Base-by-base conservation (phyloP, 2,888 invertebrate species). In the Drosophila multiciliata region DNA sequence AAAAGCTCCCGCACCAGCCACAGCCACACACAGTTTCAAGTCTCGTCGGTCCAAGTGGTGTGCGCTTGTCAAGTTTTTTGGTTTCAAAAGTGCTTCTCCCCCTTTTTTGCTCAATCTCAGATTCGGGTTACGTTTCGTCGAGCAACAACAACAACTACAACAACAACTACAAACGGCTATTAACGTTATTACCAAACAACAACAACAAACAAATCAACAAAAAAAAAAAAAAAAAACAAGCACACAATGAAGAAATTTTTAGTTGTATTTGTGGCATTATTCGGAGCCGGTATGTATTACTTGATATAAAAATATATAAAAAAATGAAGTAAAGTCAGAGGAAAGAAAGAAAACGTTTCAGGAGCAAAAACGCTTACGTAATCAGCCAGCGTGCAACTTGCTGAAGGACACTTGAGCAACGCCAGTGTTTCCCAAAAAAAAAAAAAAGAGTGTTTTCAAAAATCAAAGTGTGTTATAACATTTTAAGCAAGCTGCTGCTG, bases 241-340 rank as follows among this genome's bases (percentile, higher is more conserved):
- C 91, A 82, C 80, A 90, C 90, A 91, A 93, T 93, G 93, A 93
- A 93, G 87, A 92, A 91, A 91, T 93, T 92, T 90, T 80, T 93
- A 89, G 83, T 93, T 85, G 91, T 95, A 93, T 95, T 95, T 93
- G 94, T 95, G 93, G 95, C 95, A 94, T 94, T 95, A 78, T 93
- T 93, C 94, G 95, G 95, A 95, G 94, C 95, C 94, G 95, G 95
- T 95, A 95, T 94, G 95, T 95, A 95, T 92, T 85, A 79, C 42
- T 76, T 83, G 73, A 72, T 85, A 45, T 32, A 20, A 20, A 50
- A 60, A 23, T 23, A 20, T 3, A 7, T 20, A 36, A 17, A 38
- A 23, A 45, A 45, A 29, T 5, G 45, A 23, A 45, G 23, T 45
- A 12, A 23, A 20, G 3, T 45, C 45, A 45, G 45, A 45, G 23